A percentile compares a stretch with the other conserved stretches of the same genome.
Evolutionary conservation across 2,888 invertebrate genomes (phyloP).

Genomic region (Xanthia togata): DNA sequence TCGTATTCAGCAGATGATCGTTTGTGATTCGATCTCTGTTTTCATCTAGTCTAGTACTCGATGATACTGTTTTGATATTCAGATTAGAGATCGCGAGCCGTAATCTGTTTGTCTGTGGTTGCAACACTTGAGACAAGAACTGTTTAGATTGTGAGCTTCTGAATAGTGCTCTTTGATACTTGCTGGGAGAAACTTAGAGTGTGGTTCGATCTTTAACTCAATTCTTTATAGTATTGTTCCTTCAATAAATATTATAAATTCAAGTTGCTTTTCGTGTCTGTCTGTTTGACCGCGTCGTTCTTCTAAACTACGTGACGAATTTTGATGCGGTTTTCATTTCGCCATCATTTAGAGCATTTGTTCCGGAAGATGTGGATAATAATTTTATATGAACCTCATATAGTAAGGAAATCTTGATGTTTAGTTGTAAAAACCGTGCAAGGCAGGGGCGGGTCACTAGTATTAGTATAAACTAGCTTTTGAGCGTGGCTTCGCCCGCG

Average conservation of each 20-base stretch:
- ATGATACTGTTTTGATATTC: constrained; percentile 11
- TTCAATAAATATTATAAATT: not conserved
- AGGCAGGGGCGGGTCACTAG: not conserved
- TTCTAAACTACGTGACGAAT: not conserved
- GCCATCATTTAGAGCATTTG: not conserved
- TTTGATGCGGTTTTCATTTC: not conserved
- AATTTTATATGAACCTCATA: not conserved
- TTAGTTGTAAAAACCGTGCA: not conserved
- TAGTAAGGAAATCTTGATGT: not conserved
- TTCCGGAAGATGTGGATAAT: not conserved
- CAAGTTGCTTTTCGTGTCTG: not conserved
- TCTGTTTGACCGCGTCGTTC: not conserved
- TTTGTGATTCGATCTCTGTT: no score
- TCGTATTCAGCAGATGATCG: no score
- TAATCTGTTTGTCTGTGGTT: not conserved
- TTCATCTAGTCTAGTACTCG: not conserved
- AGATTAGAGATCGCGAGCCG: not conserved
- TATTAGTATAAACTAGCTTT: not conserved
- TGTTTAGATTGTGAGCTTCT: constrained; percentile 10
- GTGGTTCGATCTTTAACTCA: not conserved
- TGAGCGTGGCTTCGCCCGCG: no score
- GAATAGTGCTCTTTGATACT: constrained; percentile 1
- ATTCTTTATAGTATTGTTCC: not conserved
- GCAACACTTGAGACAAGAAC: not conserved
- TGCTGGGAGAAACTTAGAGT: not conserved